Base-by-base conservation (phyloP, 2,888 invertebrate species). In the Harmothoe impar region DNA sequence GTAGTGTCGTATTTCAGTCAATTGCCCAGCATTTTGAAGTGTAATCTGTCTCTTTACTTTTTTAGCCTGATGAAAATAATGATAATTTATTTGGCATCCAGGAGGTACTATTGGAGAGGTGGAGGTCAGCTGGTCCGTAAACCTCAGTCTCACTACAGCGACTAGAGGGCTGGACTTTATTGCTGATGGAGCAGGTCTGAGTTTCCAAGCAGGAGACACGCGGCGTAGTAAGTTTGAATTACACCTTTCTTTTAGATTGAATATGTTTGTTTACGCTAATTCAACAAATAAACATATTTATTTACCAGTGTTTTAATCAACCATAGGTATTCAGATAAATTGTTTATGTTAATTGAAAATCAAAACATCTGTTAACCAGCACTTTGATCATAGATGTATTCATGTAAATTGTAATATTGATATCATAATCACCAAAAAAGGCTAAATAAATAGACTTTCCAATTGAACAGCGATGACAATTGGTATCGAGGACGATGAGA, bases 131-230 rank as follows among this genome's bases (percentile, higher is more conserved):
- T 95, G 95, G 95, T 92, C 91, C 35, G 93, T 95, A 7, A 94
- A 94, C 81, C 52, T 72, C 0, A 84, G 72, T 5, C 89, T 91
- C n/a, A 94, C 94, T 43, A 95, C 94, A 7, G 95, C 95, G 17
- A 93, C 93, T 0, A 93, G 94, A 62, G 93, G 93, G 35, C 90
- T 91, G 23, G 95, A 95, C 91, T 95, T 92, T 91, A 91, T 93
- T n/a, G 95, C 95, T 25, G 95, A 95, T 93, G 95, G 95, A 12
- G 95, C 95, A 31, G 95, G 94, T 31, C 93, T 95, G 31, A 93
- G 91, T 77, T 95, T 95, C 92, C 89, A 62, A 0, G 92, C 93
- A 20, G 95, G 94, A 62, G 94, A 94, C 72, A 94, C 93, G 25
- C 91, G 93, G 62, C 94, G 93, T 93, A 92, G 95, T 95, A 92